Conservation (phyloP, 1,140 invertebrate genomes). For the Camponotus pennsylvanicus region DNA sequence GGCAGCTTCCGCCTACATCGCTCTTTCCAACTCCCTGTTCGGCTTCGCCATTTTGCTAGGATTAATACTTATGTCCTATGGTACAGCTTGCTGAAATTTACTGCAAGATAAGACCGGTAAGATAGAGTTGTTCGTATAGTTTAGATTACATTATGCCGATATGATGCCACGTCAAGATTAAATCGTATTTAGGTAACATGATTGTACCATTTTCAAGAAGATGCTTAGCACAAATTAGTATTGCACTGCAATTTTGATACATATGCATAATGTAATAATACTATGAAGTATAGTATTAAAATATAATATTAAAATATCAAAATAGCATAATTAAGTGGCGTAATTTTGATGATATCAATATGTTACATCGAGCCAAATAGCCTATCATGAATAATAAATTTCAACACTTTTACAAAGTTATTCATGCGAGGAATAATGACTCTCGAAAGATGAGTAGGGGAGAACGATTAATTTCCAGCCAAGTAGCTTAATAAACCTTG, state of each 20-base stretch:
- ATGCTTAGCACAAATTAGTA: neutral
- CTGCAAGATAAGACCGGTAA: slow-evolving; percentile 58
- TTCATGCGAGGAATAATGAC: neutral
- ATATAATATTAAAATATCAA: neutral
- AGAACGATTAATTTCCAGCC: slow-evolving; percentile 55
- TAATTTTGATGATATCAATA: neutral
- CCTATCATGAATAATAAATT: slow-evolving; percentile 27
- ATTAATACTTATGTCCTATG: slow-evolving; percentile 71
- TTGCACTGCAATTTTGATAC: neutral
- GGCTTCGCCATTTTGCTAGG: slow-evolving; percentile 69
- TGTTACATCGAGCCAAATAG: neutral
- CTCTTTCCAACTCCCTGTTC: slow-evolving; percentile 71
- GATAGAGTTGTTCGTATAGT: slow-evolving; percentile 37
- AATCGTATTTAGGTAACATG: slow-evolving; percentile 37
- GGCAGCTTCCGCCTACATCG: slow-evolving; percentile 72
- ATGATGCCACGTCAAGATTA: slow-evolving; percentile 37
- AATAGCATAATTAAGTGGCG: no score
- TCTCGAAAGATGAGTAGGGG: neutral
- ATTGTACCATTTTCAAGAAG: neutral
- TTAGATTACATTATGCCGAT: slow-evolving; percentile 52
- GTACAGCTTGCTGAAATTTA: slow-evolving; percentile 67
- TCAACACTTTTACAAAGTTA: slow-evolving; percentile 38
- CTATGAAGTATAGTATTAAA: no score
- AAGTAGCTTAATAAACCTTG: slow-evolving; percentile 66
- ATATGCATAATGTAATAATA: neutral